These are phyloP conservation scores for Gymnopithys bicolor DNA, from an alignment of 2,797 vertebrate genomes.

Conservation along the genomic window DNA sequence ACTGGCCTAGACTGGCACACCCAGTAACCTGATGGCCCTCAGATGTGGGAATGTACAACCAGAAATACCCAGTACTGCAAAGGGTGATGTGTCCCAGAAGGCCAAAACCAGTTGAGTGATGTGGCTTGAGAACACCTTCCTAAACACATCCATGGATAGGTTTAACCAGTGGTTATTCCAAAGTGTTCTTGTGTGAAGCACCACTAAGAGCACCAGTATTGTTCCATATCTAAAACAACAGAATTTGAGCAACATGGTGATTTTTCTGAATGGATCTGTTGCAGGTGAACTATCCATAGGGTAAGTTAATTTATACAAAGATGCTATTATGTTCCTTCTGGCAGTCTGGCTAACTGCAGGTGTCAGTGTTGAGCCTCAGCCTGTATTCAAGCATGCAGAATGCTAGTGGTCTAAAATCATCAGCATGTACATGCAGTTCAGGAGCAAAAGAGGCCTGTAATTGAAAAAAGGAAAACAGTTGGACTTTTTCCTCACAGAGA, in stretches of 20 bases:
- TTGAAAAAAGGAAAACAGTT: neutral
- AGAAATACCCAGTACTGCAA: neutral
- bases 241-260: neutral
- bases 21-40: neutral
- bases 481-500: neutral
- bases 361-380: neutral
- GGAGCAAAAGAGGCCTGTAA: neutral
- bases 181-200: neutral
- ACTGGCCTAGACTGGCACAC: neutral
- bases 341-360: neutral
- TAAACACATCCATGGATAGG: neutral
- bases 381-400: neutral
- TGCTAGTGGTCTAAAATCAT: neutral
- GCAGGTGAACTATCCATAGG: neutral
- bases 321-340: neutral
- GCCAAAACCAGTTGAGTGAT: neutral
- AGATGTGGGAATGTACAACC: neutral
- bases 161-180: neutral
- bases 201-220: neutral
- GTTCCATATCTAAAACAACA: neutral
- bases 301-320: neutral
- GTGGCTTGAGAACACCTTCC: neutral
- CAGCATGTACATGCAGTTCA: too few relatives aligned
- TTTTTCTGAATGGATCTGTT: neutral
- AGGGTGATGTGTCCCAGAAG: neutral